Conservation (phyloP, 2,113 vertebrate species). For the Larimichthys polyactis region DNA sequence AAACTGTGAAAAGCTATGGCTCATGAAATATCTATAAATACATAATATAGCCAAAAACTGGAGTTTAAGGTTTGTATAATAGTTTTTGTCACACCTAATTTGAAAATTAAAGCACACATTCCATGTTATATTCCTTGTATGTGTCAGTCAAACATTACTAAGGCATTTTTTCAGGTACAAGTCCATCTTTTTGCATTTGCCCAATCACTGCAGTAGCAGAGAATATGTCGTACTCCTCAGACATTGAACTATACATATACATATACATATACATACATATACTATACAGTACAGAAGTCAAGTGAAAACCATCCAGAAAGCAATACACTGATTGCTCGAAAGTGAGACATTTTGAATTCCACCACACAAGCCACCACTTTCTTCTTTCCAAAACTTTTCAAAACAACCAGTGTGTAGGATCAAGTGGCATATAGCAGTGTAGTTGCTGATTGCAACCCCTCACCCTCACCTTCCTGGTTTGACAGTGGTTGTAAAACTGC, state of each 20-base stretch:
- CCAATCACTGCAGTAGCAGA: constrained; percentile 1
- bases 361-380: not conserved
- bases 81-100: constrained; percentile 67
- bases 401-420: too few relatives aligned
- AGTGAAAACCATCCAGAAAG: not conserved
- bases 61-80: constrained; percentile 34
- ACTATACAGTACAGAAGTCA: not conserved
- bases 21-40: constrained; percentile 76
- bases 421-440: too few relatives aligned
- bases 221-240: not conserved
- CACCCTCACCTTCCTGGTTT: too few relatives aligned
- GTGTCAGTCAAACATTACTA: constrained; percentile 42
- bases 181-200: not conserved
- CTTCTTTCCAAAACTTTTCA: too few relatives aligned
- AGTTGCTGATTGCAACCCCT: too few relatives aligned
- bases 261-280: too few relatives aligned
- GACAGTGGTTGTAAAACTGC: too few relatives aligned
- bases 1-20: constrained; percentile 70
- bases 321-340: not conserved
- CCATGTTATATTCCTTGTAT: constrained; percentile 15
- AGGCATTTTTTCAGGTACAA: constrained; percentile 1
- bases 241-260: not conserved
- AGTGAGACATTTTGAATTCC: not conserved
- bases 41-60: constrained; percentile 52
- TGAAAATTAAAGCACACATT: constrained; percentile 55